Base-by-base conservation (phyloP, 2,113 vertebrate genomes). In the Phoenicopterus ruber region DNA sequence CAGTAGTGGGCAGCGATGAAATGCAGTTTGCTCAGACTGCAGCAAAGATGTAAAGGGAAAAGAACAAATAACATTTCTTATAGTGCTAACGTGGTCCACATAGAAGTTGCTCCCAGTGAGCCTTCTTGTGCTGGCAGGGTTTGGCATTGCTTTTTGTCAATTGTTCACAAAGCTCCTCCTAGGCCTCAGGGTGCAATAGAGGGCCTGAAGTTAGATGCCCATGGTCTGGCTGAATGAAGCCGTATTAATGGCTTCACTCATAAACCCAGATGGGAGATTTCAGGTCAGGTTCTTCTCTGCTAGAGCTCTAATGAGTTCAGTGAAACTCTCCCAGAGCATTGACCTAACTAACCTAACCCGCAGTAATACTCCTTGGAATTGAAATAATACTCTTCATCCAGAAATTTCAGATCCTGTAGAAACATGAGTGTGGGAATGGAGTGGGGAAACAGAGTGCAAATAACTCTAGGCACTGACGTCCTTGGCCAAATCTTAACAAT, bases 1-100 rank as follows among this genome's bases (percentile, higher is more conserved):
- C 42, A 55, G 46, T n/a, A 58, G 58, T n/a, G 42, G 62, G 71
- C 55, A 90, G 46, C 1, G 11, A 55, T 59, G 76, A 86, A 88
- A 86, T 88, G 74, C 49, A 69, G 46, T n/a, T 77, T 86, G 29
- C 62, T 73, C 17, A 80, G 71, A 9, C 47, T 66, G 71, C 42
- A 54, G 55, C 19, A 82, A 77, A 55, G 58, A 31, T 81, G 57
- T 66, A 63, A 40, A 50, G 18, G 46, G 42, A 58, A 65, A 82
- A 80, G n/a, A 63, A 77, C 62, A 85, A 92, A 63, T 34, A 71
- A 10, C 17, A 28, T 54, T 65, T 83, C 17, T 42, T 57, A 7
- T 2, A 59, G 58, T 28, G 42, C 46, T 85, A 17, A 52, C 0
- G 0, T 14, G 36, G 32, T 49, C 32, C 9, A 1, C 12, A n/a